phyloP scores from a whole-genome alignment of 2,113 vertebrate genomes.

The Sinocyclocheilus maitianheensis region DNA sequence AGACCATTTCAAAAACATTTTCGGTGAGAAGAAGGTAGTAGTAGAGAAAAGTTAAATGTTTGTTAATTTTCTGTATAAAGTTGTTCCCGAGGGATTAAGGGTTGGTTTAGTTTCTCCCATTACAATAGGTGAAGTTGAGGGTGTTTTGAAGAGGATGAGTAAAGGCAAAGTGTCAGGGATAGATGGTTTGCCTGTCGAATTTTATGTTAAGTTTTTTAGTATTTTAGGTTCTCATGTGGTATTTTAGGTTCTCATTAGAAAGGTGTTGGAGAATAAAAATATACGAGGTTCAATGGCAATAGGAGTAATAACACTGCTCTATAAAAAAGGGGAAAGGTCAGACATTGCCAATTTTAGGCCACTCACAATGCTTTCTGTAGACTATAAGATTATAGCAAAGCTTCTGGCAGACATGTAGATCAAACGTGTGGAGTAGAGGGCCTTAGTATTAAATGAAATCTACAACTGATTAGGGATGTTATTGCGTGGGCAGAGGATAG shows the following conservation, averaged over 20 bases:
- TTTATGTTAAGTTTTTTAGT: background rate
- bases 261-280: too few species aligned
- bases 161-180: background rate
- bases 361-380: background rate
- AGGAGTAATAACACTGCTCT: background rate
- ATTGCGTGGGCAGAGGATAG: background rate
- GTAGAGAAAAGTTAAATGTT: background rate
- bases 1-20: background rate
- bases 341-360: background rate
- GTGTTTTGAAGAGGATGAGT: background rate
- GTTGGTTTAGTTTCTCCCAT: background rate
- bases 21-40: background rate
- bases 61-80: background rate
- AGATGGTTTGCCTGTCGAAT: background rate
- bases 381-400: background rate
- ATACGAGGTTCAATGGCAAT: background rate
- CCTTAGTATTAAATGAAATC: background rate
- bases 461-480: conserved; percentile 2
- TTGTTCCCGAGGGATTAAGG: background rate
- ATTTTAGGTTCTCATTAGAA: background rate
- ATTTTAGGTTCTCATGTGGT: background rate
- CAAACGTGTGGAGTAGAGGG: conserved; percentile 17
- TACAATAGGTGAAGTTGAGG: background rate
- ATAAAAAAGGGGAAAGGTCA: background rate
- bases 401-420: background rate